A percentile compares a stretch with the other conserved stretches of the same genome.
Evolutionary conservation across 1,140 invertebrate species (phyloP).

Genomic region (Pantala flavescens): DNA sequence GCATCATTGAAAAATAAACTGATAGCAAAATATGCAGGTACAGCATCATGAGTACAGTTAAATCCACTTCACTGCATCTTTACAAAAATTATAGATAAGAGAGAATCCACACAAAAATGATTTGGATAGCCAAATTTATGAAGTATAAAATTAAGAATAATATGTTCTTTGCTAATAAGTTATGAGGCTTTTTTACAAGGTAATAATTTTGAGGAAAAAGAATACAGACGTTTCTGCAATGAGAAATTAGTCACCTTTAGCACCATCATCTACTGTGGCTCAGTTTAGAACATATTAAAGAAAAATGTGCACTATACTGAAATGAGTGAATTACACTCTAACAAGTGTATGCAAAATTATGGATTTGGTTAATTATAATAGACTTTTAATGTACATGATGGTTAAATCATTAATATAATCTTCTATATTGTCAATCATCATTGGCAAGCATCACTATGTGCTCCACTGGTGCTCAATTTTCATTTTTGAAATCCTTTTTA

Average conservation of each 20-base stretch:
- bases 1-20: slow-evolving; percentile 10
- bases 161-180: neutral
- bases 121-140: neutral
- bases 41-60: slow-evolving; percentile 9
- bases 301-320: neutral
- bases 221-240: neutral
- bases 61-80: slow-evolving; percentile 9
- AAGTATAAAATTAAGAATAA: neutral
- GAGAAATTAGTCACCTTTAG: neutral
- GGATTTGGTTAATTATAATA: neutral
- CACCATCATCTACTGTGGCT: slow-evolving; percentile 8
- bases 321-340: neutral
- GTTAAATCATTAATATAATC: neutral
- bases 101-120: neutral
- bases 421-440: slow-evolving; percentile 1
- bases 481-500: neutral
- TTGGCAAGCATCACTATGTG: slow-evolving; percentile 4
- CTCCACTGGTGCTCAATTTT: neutral
- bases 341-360: neutral
- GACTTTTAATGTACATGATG: neutral
- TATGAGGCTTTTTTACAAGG: neutral
- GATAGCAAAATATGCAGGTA: slow-evolving; percentile 9
- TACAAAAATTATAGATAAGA: neutral
- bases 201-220: neutral
- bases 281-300: neutral